Conservation (phyloP, 2,888 invertebrate genomes). For the Agrenia bidenticulata region DNA sequence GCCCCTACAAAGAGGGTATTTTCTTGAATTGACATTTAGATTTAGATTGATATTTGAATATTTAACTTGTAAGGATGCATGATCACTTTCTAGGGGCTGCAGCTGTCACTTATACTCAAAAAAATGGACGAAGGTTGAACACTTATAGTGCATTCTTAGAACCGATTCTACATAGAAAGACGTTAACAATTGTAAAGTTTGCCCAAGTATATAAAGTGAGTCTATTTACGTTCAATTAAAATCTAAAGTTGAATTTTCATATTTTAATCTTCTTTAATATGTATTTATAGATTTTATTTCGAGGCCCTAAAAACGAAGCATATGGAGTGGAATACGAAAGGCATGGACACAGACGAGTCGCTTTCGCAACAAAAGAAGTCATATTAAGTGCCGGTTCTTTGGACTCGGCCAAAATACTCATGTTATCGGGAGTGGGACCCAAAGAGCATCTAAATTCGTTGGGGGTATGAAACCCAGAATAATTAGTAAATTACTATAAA, state of each 20-base stretch:
- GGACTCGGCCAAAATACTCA: conserved; percentile 25
- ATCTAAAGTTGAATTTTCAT: too few relatives aligned
- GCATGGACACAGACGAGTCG: conserved; percentile 24
- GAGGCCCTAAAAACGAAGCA: conserved; percentile 3
- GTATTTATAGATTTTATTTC: background rate
- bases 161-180: conserved; percentile 16
- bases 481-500: too few relatives aligned
- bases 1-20: conserved; percentile 49
- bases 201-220: conserved; percentile 24
- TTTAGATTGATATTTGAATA: too few relatives aligned
- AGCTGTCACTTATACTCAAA: conserved; percentile 27
- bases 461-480: background rate
- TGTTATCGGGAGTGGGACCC: conserved; percentile 32
- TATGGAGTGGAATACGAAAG: conserved; percentile 31
- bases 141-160: conserved; percentile 28
- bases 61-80: too few relatives aligned
- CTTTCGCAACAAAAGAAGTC: conserved; percentile 26
- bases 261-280: too few relatives aligned
- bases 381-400: conserved; percentile 29
- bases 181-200: conserved; percentile 23
- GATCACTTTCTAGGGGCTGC: too few relatives aligned
- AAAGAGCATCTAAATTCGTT: conserved; percentile 15
- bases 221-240: too few relatives aligned
- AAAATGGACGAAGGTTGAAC: conserved; percentile 20
- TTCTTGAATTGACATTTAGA: too few relatives aligned